phyloP scores from a whole-genome alignment of 2,113 vertebrate genomes.

The Istiophorus platypterus region DNA sequence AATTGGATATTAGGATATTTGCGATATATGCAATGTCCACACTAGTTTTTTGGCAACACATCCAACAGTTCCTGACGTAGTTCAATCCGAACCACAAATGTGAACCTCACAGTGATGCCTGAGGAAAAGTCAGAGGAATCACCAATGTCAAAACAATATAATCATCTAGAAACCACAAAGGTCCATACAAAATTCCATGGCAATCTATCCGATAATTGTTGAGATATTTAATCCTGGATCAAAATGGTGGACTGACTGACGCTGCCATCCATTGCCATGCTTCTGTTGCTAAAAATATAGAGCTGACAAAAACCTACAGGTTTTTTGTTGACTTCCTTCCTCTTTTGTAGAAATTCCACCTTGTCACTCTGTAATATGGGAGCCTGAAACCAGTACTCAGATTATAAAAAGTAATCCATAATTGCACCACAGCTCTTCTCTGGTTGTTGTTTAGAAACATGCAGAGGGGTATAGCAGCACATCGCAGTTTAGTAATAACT shows the following conservation, averaged over 20 bases:
- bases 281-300: background rate
- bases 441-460: slow-evolving; percentile 16
- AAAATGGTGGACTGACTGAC: background rate
- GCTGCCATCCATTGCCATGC: background rate
- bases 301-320: background rate
- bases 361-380: background rate
- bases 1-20: background rate
- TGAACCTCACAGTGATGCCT: background rate
- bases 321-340: background rate
- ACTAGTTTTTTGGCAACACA: background rate
- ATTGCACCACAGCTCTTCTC: background rate
- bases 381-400: background rate
- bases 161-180: background rate
- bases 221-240: background rate
- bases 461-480: too few species aligned
- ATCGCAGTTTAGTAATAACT: slow-evolving; percentile 40
- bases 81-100: background rate
- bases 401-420: slow-evolving; percentile 3
- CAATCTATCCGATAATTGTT: background rate
- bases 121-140: background rate
- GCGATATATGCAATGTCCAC: too few species aligned
- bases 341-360: background rate
- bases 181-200: background rate
- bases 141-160: background rate
- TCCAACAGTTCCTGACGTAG: background rate